Evolutionary conservation across 2,888 invertebrate species (phyloP).

Genomic region (Metopia argyrocephala): DNA sequence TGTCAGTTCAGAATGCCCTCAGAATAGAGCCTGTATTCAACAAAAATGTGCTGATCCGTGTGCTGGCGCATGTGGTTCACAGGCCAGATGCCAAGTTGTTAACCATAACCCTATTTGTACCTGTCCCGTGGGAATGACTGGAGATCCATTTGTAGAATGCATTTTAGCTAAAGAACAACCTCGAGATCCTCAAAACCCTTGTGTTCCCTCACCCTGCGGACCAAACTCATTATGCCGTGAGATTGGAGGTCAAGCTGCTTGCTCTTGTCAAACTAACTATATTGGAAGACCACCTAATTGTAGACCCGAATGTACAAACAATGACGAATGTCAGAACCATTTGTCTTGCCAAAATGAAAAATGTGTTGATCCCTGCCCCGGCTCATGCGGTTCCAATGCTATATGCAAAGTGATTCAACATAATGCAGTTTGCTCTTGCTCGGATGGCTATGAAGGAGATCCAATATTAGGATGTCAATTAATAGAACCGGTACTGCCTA

Average conservation of each 20-base stretch:
- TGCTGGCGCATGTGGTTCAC: conserved; percentile 83
- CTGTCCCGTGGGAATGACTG: conserved; percentile 82
- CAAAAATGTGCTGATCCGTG: conserved; percentile 85
- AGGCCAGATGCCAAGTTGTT: conserved; percentile 83
- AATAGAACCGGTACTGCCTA: conserved; percentile 80
- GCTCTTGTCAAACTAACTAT: conserved; percentile 88
- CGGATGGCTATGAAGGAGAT: conserved; percentile 90
- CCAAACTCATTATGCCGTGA: conserved; percentile 90
- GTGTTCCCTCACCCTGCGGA: conserved; percentile 90
- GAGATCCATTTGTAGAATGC: conserved; percentile 83
- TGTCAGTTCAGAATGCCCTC: conserved; percentile 83
- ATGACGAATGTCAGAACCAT: conserved; percentile 89
- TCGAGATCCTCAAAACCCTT: conserved; percentile 82
- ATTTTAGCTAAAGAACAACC: conserved; percentile 78
- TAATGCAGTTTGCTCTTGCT: conserved; percentile 88
- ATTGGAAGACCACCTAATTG: conserved; percentile 92
- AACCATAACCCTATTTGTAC: conserved; percentile 85
- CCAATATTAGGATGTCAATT: conserved; percentile 82
- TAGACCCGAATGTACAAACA: conserved; percentile 89
- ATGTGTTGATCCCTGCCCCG: conserved; percentile 90
- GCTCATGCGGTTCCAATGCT: conserved; percentile 88
- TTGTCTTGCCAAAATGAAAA: conserved; percentile 89
- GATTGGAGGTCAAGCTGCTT: conserved; percentile 90
- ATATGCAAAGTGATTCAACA: conserved; percentile 92
- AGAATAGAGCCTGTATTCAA: conserved; percentile 82